These are phyloP conservation scores for Encarsia formosa DNA, from an alignment of 2,888 invertebrate genomes.

Conservation along the genomic window DNA sequence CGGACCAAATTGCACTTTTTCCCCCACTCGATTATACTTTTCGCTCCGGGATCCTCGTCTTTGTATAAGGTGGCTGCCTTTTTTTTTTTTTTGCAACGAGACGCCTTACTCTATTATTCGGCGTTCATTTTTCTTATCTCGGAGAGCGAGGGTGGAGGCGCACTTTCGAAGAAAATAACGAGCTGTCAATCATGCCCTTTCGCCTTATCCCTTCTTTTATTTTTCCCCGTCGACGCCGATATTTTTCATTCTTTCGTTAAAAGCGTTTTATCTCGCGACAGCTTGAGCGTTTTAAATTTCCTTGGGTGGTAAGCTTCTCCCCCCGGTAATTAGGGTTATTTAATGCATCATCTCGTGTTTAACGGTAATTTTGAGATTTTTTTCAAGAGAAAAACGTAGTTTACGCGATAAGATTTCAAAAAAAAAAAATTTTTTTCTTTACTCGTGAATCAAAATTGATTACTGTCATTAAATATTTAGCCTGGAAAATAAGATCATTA, in stretches of 20 bases:
- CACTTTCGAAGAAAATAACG: slow-evolving; percentile 20
- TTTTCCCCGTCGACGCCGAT: too few species aligned
- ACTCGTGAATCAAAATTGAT: too few species aligned
- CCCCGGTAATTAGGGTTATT: too few species aligned
- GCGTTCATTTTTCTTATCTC: slow-evolving; percentile 21
- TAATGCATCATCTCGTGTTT: too few species aligned
- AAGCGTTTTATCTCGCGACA: slow-evolving; percentile 6
- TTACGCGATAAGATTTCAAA: too few species aligned
- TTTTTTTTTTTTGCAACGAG: background rate
- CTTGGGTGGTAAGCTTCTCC: too few species aligned
- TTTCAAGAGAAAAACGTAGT: too few species aligned
- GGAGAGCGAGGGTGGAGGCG: background rate
- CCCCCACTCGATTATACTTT: slow-evolving; percentile 20
- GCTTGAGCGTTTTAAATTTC: too few species aligned
- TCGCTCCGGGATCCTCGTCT: slow-evolving; percentile 8
- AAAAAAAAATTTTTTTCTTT: too few species aligned
- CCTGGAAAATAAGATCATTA: too few species aligned
- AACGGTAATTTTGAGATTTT: too few species aligned
- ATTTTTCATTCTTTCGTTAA: slow-evolving; percentile 5
- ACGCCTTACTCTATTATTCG: slow-evolving; percentile 14
- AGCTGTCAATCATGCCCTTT: slow-evolving; percentile 18
- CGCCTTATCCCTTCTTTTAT: background rate
- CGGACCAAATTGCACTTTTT: slow-evolving; percentile 19
- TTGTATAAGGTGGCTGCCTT: background rate
- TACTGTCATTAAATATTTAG: too few species aligned